Evolutionary conservation across 1,140 invertebrate genomes (phyloP).

Genomic region (Caerostris darwini): DNA sequence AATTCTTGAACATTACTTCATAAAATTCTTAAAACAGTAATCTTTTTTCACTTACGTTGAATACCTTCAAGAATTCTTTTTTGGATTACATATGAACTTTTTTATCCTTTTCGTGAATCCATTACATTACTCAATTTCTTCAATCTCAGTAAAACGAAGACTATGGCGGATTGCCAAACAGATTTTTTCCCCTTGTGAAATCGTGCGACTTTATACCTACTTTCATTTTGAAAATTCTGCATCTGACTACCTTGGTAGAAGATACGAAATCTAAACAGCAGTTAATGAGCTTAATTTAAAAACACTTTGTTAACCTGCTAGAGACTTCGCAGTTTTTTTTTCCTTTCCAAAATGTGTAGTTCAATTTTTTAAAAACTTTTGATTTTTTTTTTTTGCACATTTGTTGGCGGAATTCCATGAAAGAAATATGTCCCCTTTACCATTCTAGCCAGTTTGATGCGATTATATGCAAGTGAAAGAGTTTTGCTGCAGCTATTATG

Average conservation of each 20-base stretch:
- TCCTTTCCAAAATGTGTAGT: conserved; percentile 12
- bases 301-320: conserved; percentile 41
- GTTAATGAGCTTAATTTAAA: conserved; percentile 64
- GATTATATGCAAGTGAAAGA: neutral
- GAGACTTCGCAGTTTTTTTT: neutral
- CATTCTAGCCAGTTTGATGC: neutral
- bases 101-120: conserved; percentile 14
- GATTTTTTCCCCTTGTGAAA: neutral
- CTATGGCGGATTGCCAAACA: conserved; percentile 60
- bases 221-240: conserved; percentile 30
- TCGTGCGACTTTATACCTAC: conserved; percentile 11
- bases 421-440: conserved; percentile 28
- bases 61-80: conserved; percentile 44
- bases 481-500: neutral
- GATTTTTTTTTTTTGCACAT: conserved; percentile 25
- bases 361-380: conserved; percentile 41
- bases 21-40: conserved; percentile 48
- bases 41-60: conserved; percentile 50
- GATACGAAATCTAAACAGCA: conserved; percentile 37
- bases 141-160: conserved; percentile 32
- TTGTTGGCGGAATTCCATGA: conserved; percentile 48
- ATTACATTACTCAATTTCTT: conserved; percentile 72
- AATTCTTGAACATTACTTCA: conserved; percentile 48
- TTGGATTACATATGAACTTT: conserved; percentile 57
- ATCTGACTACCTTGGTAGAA: conserved; percentile 36